Base-by-base conservation (phyloP, 2,113 vertebrate species). In the Oryzias curvinotus region DNA sequence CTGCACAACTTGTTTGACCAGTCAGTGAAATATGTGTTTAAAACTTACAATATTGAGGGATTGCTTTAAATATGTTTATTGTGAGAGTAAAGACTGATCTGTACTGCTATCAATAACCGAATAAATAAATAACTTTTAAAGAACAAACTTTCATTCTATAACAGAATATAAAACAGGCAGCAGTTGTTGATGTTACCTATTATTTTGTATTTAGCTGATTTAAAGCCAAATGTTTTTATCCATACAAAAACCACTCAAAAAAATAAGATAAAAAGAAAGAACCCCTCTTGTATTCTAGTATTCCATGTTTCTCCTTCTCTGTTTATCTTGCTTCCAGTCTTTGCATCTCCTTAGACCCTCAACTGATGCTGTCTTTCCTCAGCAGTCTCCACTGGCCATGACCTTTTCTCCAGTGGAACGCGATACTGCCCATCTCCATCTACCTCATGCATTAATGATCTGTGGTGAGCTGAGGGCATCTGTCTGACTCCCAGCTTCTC, bases 401-500 rank as follows among this genome's bases (percentile, higher is more conserved):
- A 89, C 89, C 89, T 89, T 89, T 88, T 86, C 83, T 89, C 86
- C 85, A 78, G 82, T 82, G 88, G 84, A 90, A 89, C 84, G 87
- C 71, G 86, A 91, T 88, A 81, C 87, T 85, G 80, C 80, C 73
- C 77, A 77, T 87, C 87, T 88, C 82, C 77, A 84, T 85, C 88
- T 87, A 79, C 78, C 88, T 92, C 86, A 91, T 91, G 84, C 86
- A 91, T 90, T 89, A 91, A 87, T 91, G 89, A 90, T 91, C 87
- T 83, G 87, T 76, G 86, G 84, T 71, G 84, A 89, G 81, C 78
- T 83, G 75, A 85, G 84, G 87, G 87, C 85, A 88, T 88, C 83
- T 80, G 81, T 90, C 88, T 89, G 88, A 85, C 87, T 89, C 85
- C 65, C 81, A 67, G 78, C 72, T 79, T 62, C 78, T 77, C 81